Evolutionary conservation across 2,797 vertebrate genomes (phyloP), one percentile per base, ranked within the genome.

Genomic region (Champsocephalus esox): DNA sequence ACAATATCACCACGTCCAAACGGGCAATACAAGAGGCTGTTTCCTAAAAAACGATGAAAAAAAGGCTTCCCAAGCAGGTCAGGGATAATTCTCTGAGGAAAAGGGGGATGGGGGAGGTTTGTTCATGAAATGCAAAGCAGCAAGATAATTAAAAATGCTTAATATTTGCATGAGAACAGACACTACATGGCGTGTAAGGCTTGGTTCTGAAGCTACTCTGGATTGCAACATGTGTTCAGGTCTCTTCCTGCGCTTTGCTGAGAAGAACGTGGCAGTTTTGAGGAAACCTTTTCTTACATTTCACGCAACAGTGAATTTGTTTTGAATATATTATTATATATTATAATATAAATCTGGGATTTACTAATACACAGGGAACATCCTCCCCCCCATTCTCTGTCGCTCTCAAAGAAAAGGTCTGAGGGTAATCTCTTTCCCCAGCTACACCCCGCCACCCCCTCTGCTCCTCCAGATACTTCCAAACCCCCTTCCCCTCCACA

Each of bases 331-430:
- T 21, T 21, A 21, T 21, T 21, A 21, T 21, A 21, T 21, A 21
- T 21, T 21, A 21, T 21, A 21, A 21, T 21, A 21, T 21, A 21
- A 21, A 21, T 21, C 92, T 92, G 86, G 89, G 92, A 93, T 93
- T 94, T 92, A 92, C 92, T 90, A 88, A 92, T 88, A 93, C 89
- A 90, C 81, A 83, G 84, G 76, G 81, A 91, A 82, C 24, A 65
- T 61, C 82, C 70, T 54, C n/a, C 12, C n/a, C 75, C 73, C 56
- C 58, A 57, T 86, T 75, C 81, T 80, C 46, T 66, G 50, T 24
- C 14, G 3, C 70, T 83, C 70, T 81, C 68, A 82, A 84, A 89
- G 83, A 85, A 88, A 87, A 87, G 79, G 78, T 84, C 79, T 76
- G 75, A 67, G 82, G 81, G 73, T 85, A 86, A 89, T 91, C 86